A percentile compares a stretch with the other conserved stretches of the same genome.
These are phyloP conservation scores for Plectropomus leopardus DNA, from an alignment of 2,113 vertebrate genomes.

Conservation along the genomic window DNA sequence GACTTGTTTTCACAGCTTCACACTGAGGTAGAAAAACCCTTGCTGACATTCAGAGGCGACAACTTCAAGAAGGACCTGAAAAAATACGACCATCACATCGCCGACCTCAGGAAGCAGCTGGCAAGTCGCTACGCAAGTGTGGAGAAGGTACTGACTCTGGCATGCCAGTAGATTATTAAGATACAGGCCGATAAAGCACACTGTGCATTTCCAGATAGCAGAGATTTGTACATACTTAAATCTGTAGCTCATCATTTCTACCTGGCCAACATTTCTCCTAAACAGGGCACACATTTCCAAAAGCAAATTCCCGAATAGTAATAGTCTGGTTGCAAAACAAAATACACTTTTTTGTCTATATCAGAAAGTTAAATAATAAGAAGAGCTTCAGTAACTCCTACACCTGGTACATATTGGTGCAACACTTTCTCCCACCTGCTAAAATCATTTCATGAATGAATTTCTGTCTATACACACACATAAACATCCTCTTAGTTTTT, in stretches of 20 bases:
- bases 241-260: not conserved
- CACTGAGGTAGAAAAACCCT: constrained; percentile 94
- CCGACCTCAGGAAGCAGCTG: constrained; percentile 95
- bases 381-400: constrained; percentile 19
- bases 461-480: not conserved
- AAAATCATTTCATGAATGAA: constrained; percentile 46
- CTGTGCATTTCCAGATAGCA: not conserved
- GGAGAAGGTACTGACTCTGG: constrained; percentile 90
- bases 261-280: not conserved
- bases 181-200: not conserved
- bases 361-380: constrained; percentile 22
- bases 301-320: not conserved
- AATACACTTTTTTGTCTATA: constrained; percentile 12
- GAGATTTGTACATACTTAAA: not conserved
- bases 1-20: constrained; percentile 87
- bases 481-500: constrained; percentile 8
- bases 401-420: constrained; percentile 6
- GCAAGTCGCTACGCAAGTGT: constrained; percentile 91
- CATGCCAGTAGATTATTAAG: not conserved
- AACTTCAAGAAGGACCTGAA: constrained; percentile 99
- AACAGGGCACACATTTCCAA: not conserved
- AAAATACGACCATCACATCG: constrained; percentile 97
- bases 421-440: constrained; percentile 38
- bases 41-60: constrained; percentile 93
- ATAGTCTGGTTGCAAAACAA: not conserved